Evolutionary conservation across 2,113 vertebrate genomes (phyloP), one percentile per base, ranked within the genome.

Genomic region (Clarias batrachus): DNA sequence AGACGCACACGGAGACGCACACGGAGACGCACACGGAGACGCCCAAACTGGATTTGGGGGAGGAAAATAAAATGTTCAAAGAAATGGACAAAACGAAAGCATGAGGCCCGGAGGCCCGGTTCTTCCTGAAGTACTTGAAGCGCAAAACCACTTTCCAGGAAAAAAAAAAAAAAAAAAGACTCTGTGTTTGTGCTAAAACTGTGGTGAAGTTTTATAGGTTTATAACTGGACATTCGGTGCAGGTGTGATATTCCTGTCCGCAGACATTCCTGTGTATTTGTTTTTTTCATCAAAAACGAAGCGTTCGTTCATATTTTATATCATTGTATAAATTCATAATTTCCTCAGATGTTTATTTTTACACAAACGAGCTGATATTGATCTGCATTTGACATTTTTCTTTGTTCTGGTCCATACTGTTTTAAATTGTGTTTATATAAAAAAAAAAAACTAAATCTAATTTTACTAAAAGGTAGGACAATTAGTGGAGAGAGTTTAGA

Each of bases 91-190:
- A 30, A 80, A 41, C 27, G 59, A 82, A 82, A 48, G 60, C 14
- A 16, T 33, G 16, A 74, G 76, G 57, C 62, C 54, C 33, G 85
- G 65, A 77, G 56, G n/a, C 66, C 76, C 52, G 60, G 90, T 87
- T 83, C 87, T 90, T 93, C 93, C 93, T 94, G 92, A 91, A 94
- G 90, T 92, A 92, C 93, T 94, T 91, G 90, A 87, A 30, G 19
- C 91, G 91, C 90, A 87, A 88, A 89, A 85, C 76, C 76, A 74
- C 83, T 86, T 90, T 83, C 85, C 81, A 87, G 87, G 86, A 84
- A 87, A 7, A 89, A 7, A 89, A 87, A 41, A 3, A 33, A 10
- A 63, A 27, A 27, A 25, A 66, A 19, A 11, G 81, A 89, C 87
- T 90, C 71, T 70, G 70, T 63, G 59, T 84, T 79, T 80, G 7